Evolutionary conservation across 2,113 vertebrate genomes (phyloP).

Genomic region (Gobio gobio): DNA sequence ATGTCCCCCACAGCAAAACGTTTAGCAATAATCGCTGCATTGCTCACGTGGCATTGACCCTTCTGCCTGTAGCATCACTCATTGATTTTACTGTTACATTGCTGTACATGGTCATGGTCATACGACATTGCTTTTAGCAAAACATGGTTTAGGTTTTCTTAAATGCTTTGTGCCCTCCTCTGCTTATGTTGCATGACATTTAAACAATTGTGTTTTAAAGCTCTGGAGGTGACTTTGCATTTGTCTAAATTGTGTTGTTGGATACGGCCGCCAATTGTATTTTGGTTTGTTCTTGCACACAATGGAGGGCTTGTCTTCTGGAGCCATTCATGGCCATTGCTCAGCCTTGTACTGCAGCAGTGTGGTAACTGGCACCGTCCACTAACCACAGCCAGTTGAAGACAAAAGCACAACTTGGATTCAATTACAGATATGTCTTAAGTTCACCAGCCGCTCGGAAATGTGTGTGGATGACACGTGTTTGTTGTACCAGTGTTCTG

Average conservation of each 20-base stretch:
- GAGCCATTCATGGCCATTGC: slow-evolving; percentile 21
- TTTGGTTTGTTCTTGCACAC: slow-evolving; percentile 26
- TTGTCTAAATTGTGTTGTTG: slow-evolving; percentile 45
- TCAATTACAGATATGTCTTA: slow-evolving; percentile 41
- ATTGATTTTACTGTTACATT: slow-evolving; percentile 19
- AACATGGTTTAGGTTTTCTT: not conserved
- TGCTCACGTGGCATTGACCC: slow-evolving; percentile 24
- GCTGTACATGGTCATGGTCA: not conserved
- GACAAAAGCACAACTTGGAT: slow-evolving; percentile 36
- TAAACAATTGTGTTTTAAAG: slow-evolving; percentile 2
- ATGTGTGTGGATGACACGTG: slow-evolving; percentile 6
- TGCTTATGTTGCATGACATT: slow-evolving; percentile 10
- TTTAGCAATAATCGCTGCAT: slow-evolving; percentile 8
- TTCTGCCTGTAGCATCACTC: slow-evolving; percentile 18
- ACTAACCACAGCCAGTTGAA: slow-evolving; percentile 25
- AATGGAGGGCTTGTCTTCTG: slow-evolving; percentile 43
- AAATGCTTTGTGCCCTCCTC: too few species aligned
- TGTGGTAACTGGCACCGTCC: slow-evolving; percentile 54
- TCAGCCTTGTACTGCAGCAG: slow-evolving; percentile 1
- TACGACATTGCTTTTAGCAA: slow-evolving; percentile 11
- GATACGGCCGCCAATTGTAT: slow-evolving; percentile 39
- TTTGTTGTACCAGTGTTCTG: slow-evolving; percentile 11
- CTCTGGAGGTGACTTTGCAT: slow-evolving; percentile 37
- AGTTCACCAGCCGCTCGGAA: slow-evolving; percentile 3
- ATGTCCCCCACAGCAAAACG: not conserved